phyloP scores from a whole-genome alignment of 1,140 invertebrate genomes.

The Drosophila tropicalis region DNA sequence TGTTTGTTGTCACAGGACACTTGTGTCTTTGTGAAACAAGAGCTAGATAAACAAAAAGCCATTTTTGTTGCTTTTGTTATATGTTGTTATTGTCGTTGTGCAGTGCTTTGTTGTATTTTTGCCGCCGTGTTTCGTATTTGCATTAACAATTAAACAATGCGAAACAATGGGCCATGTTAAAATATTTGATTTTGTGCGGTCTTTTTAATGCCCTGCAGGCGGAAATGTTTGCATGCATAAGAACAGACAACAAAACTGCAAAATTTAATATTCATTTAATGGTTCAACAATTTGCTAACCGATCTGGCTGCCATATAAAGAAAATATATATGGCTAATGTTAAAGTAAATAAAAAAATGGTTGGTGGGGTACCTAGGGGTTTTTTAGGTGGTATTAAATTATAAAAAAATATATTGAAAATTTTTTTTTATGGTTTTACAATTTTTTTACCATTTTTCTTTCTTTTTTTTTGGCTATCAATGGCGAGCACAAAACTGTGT shows the following conservation, averaged over 20 bases:
- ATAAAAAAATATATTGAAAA: too few species aligned
- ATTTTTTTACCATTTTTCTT: too few species aligned
- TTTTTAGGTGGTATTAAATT: too few species aligned
- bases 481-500: too few species aligned
- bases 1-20: conserved; percentile 42
- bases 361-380: too few species aligned
- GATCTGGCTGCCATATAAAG: background rate
- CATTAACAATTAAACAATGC: conserved; percentile 54
- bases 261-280: conserved; percentile 13
- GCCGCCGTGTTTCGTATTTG: conserved; percentile 42
- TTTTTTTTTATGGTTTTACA: too few species aligned
- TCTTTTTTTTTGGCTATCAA: too few species aligned
- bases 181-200: conserved; percentile 15
- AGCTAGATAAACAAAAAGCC: conserved; percentile 60
- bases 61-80: conserved; percentile 19
- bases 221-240: background rate
- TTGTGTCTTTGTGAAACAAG: conserved; percentile 34
- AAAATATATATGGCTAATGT: too few species aligned
- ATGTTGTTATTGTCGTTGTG: conserved; percentile 16
- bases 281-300: conserved; percentile 3
- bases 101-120: conserved; percentile 37
- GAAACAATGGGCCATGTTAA: conserved; percentile 8
- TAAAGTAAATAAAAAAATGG: too few species aligned
- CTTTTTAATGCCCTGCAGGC: conserved; percentile 30
- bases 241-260: background rate